Conservation (phyloP, 2,888 invertebrate species). For the Drosophila multiciliata region DNA sequence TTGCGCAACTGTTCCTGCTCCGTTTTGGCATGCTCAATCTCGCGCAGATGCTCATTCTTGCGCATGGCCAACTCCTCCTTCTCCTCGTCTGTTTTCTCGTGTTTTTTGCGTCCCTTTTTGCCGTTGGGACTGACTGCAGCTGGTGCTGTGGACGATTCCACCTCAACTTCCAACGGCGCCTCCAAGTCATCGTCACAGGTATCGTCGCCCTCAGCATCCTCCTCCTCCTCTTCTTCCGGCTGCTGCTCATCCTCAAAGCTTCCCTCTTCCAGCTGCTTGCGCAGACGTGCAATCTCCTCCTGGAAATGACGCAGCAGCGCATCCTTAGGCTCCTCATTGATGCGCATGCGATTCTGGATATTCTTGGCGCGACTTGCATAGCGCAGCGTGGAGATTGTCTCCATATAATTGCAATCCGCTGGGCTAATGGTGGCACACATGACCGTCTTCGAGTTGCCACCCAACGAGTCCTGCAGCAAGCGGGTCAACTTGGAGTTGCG, state of each 20-base stretch:
- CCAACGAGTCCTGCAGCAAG: constrained; percentile 97
- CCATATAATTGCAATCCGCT: constrained; percentile 97
- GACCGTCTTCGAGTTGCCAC: constrained; percentile 97
- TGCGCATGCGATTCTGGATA: constrained; percentile 97
- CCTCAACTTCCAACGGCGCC: constrained; percentile 79
- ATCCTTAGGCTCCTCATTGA: constrained; percentile 99
- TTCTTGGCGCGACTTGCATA: constrained; percentile 99
- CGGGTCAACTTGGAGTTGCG: constrained; percentile 98
- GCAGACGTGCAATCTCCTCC: constrained; percentile 96
- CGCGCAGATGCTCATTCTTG: constrained; percentile 89
- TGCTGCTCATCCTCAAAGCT: constrained; percentile 84
- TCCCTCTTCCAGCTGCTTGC: constrained; percentile 92
- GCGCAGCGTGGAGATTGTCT: constrained; percentile 97
- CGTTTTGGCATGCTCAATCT: constrained; percentile 90
- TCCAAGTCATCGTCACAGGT: constrained; percentile 79
- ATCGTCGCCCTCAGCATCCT: constrained; percentile 82
- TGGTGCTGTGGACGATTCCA: constrained; percentile 86
- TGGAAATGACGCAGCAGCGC: constrained; percentile 98
- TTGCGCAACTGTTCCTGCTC: constrained; percentile 94
- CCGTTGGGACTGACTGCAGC: constrained; percentile 76
- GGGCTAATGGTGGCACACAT: constrained; percentile 99
- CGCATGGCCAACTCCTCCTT: constrained; percentile 89
- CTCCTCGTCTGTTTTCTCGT: constrained; percentile 86
- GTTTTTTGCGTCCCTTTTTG: constrained; percentile 86
- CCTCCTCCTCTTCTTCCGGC: constrained; percentile 22